phyloP scores from a whole-genome alignment of 1,140 invertebrate genomes.

The Rhopalosiphum padi region DNA sequence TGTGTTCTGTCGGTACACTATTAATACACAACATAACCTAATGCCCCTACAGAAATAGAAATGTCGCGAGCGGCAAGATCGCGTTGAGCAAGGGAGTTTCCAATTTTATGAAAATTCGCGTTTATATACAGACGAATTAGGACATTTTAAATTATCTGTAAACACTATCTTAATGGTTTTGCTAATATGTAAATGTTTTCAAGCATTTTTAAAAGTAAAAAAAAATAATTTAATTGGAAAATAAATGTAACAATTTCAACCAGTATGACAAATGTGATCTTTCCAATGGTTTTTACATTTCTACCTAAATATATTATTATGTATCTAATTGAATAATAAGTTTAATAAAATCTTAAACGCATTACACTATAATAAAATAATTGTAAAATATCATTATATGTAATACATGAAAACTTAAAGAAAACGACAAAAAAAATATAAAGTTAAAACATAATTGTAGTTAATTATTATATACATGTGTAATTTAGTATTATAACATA shows the following conservation, averaged over 20 bases:
- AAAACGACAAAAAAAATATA: neutral
- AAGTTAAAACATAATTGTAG: neutral
- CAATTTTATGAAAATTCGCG: slow-evolving; percentile 1
- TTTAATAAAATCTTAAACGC: neutral
- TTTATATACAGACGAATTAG: neutral
- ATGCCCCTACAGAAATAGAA: slow-evolving; percentile 57
- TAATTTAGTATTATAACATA: neutral
- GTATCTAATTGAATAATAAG: neutral
- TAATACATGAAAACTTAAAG: neutral
- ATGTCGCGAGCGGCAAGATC: slow-evolving; percentile 20
- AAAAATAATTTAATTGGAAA: neutral
- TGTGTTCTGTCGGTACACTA: slow-evolving; percentile 55
- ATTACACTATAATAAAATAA: neutral
- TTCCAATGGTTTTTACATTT: neutral
- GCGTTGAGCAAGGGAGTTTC: neutral
- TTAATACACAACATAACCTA: slow-evolving; percentile 55
- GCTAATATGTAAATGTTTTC: neutral
- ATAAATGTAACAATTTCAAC: neutral
- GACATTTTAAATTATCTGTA: neutral
- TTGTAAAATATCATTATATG: neutral
- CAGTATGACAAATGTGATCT: neutral
- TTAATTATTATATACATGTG: neutral
- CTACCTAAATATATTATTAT: neutral
- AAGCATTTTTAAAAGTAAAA: neutral
- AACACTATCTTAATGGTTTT: neutral